Evolutionary conservation across 1,140 invertebrate genomes (phyloP).

Genomic region (honey bee (Apis mellifera)): DNA sequence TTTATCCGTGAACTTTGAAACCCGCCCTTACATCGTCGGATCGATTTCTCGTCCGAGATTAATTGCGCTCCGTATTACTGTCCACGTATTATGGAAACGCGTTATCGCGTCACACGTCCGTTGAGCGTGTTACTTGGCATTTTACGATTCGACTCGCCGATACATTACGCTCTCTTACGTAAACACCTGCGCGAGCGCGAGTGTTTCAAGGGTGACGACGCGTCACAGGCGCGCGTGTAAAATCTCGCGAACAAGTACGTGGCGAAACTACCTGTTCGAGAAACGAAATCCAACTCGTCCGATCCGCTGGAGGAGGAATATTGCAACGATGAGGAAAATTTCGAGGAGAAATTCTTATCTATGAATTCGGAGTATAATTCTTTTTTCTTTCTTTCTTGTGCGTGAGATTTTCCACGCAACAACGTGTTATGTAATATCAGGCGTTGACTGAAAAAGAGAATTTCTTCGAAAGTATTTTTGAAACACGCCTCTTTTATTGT

Average conservation of each 20-base stretch:
- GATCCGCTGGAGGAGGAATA: no score
- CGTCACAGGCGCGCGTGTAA: background rate
- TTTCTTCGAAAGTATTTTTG: no score
- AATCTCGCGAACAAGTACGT: background rate
- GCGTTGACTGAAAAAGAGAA: no score
- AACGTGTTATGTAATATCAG: no score
- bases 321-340: no score
- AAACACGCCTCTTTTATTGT: no score
- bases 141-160: conserved; percentile 22
- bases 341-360: no score
- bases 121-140: background rate
- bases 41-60: background rate
- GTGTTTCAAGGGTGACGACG: conserved; percentile 32
- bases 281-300: no score
- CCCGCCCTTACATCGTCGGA: background rate
- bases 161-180: conserved; percentile 23
- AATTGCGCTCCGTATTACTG: conserved; percentile 7
- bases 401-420: no score
- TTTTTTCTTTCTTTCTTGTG: no score
- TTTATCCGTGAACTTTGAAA: conserved; percentile 1
- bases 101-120: background rate
- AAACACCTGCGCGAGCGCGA: background rate
- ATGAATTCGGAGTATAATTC: no score
- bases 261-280: background rate
- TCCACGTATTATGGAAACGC: background rate